Evolutionary conservation across 2,888 invertebrate species (phyloP).

Genomic region (Tipula lateralis): DNA sequence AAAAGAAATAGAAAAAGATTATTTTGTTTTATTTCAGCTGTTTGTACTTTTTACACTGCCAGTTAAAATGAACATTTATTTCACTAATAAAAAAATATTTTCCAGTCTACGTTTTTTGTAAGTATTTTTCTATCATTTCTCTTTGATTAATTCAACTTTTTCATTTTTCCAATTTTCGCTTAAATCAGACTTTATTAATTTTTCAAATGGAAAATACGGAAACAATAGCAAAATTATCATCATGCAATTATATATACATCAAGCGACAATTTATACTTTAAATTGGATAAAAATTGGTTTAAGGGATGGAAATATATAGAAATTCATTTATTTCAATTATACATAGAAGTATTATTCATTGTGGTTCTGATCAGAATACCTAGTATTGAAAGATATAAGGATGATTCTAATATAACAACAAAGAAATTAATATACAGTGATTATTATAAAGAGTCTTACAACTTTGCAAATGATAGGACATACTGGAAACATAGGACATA

Average conservation of each 20-base stretch:
- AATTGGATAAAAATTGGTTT: background rate
- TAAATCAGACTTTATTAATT: background rate
- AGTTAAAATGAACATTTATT: background rate
- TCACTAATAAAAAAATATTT: background rate
- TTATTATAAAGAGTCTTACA: no score
- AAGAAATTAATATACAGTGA: no score
- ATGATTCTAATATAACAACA: no score
- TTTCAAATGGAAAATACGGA: background rate
- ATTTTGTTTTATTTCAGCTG: background rate
- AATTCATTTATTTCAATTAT: background rate
- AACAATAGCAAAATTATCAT: background rate
- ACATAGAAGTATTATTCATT: background rate
- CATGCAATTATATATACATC: no score
- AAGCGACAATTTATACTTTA: background rate
- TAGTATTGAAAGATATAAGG: no score
- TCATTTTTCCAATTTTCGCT: background rate
- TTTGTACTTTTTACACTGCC: background rate
- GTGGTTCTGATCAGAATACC: background rate
- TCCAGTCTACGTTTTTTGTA: background rate
- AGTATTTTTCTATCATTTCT: background rate
- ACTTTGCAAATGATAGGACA: no score
- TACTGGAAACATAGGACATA: no score
- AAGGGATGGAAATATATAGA: background rate
- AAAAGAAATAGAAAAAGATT: conserved; percentile 31
- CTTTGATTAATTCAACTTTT: background rate